Evolutionary conservation across 2,888 invertebrate genomes (phyloP).

Genomic region (Parnassius mnemosyne): DNA sequence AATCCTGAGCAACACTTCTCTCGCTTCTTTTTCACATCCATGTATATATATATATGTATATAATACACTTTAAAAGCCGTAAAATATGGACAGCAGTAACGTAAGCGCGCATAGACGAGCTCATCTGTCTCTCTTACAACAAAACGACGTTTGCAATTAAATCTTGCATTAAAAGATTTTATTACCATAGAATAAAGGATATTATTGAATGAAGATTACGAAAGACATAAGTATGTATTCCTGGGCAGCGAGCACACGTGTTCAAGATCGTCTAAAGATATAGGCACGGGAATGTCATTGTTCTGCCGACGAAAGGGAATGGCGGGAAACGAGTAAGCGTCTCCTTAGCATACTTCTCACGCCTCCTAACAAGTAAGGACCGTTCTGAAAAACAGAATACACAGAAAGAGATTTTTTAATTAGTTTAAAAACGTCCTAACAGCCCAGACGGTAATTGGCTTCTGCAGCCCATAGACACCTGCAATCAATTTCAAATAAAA

Average conservation of each 20-base stretch:
- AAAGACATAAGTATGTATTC: conserved; percentile 11
- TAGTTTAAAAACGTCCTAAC: too few relatives aligned
- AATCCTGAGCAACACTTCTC: too few relatives aligned
- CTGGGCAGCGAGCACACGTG: conserved; percentile 32
- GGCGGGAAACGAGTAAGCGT: conserved; percentile 36
- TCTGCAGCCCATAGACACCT: too few relatives aligned
- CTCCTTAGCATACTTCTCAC: conserved; percentile 47
- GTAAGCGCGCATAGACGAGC: conserved; percentile 5
- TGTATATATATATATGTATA: too few relatives aligned
- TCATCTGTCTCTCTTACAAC: not conserved
- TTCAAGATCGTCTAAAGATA: conserved; percentile 39
- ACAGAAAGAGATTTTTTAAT: too few relatives aligned
- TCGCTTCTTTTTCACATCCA: too few relatives aligned
- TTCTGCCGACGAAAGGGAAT: conserved; percentile 47
- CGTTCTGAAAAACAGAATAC: not conserved
- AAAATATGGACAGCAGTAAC: conserved; percentile 4
- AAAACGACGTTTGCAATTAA: conserved; percentile 5
- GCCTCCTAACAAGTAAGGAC: conserved; percentile 28
- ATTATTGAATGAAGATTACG: conserved; percentile 9
- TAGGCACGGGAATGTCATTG: conserved; percentile 46
- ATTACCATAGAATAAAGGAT: conserved; percentile 8
- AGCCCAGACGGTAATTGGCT: too few relatives aligned
- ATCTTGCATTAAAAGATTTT: not conserved
- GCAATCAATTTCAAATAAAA: too few relatives aligned
- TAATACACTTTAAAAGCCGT: not conserved